Percentiles rank a stretch among this genome's conserved stretches.
Conservation (phyloP, 2,113 vertebrate genomes). For the Muntiacus reevesi region DNA sequence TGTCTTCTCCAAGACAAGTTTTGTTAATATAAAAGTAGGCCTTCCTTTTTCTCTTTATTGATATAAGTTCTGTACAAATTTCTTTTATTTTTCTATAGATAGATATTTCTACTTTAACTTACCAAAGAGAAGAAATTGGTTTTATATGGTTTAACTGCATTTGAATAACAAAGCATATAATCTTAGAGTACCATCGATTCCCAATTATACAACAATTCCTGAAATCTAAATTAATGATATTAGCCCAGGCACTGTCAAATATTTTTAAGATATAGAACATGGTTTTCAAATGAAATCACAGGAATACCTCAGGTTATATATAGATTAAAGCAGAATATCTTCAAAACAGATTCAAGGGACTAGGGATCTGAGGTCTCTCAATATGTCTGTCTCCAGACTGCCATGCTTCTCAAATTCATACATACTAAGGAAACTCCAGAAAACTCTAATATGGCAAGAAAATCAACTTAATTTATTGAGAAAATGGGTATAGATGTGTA, state of each 20-base stretch:
- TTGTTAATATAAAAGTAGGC: background rate
- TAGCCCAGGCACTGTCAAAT: background rate
- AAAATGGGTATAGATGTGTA: background rate
- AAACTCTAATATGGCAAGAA: background rate
- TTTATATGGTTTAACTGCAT: background rate
- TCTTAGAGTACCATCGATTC: background rate
- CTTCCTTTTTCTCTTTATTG: background rate
- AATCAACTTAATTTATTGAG: background rate
- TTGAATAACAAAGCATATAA: background rate
- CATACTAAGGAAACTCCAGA: background rate
- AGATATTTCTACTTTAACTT: background rate
- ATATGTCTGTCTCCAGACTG: fast-evolving
- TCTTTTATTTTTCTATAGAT: background rate
- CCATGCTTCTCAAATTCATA: background rate
- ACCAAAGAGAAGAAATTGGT: background rate
- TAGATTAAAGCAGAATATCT: background rate
- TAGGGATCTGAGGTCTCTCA: background rate
- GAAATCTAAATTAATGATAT: background rate
- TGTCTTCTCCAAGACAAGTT: background rate
- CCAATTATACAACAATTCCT: background rate
- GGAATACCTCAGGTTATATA: background rate
- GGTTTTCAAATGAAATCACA: background rate
- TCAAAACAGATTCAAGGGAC: background rate
- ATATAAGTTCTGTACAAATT: background rate
- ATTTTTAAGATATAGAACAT: background rate